Evolutionary conservation across 1,140 invertebrate genomes (phyloP), one percentile per base, ranked within the genome.

Genomic region (Heliconius congener): DNA sequence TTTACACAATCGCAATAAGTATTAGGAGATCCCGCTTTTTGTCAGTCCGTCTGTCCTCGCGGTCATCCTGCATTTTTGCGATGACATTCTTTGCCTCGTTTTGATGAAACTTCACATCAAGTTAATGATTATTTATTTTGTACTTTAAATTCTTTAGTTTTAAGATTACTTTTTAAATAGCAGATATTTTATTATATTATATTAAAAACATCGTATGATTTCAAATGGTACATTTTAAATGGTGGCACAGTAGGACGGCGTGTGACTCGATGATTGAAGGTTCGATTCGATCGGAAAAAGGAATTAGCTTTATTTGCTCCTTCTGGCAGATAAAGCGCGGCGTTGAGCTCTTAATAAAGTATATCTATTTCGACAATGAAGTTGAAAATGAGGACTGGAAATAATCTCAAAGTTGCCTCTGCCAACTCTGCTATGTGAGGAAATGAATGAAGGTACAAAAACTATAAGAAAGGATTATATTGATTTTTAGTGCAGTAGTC

Each of bases 1-100:
- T 93, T 91, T 91, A 93, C 91, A 91, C 90, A 93, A 93, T 85
- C 85, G 84, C 82, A 85, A 86, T 85, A 89, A 86, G 88, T 92
- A 93, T 93, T 86, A 89, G 88, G 80, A 85, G 84, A 90, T 90
- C 74, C 85, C 71, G 85, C 86, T 93, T 93, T 93, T 93, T 93
- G 87, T 86, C 80, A 19, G 81, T 83, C 85, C 85, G 85, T 86
- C 86, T 83, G 88, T 85, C 84, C 71, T 75, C 82, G 76, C 80
- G 71, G 74, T 72, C 74, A 81, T 42, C 74, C 84, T 79, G 82
- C 78, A 90, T 89, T 87, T 85, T 84, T 85, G 83, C 87, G 85
- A 89, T 88, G 85, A 87, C 90, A 93, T 93, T 93, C 91, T 84
- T 77, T 74, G 85, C 85, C 78, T 83, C 84, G 83, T 88, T 91